Evolutionary conservation across 2,888 invertebrate species (phyloP).

Genomic region (Morinoia aosen): DNA sequence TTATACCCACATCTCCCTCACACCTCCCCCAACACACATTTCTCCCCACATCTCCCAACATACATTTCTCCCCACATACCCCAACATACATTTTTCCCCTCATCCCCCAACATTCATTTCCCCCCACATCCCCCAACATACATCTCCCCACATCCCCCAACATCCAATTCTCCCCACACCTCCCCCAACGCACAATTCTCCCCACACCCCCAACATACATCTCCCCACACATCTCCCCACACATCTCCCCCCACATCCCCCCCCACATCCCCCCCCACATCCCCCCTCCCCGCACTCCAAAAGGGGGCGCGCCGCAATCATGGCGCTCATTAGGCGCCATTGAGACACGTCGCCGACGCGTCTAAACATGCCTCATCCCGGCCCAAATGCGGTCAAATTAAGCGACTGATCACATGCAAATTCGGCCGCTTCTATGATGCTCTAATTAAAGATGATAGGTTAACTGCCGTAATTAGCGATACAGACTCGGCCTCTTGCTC

Average conservation of each 20-base stretch:
- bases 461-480: slow-evolving; percentile 7
- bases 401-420: slow-evolving; percentile 23
- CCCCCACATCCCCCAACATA: background rate
- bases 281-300: no score
- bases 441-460: slow-evolving; percentile 22
- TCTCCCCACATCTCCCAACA: background rate
- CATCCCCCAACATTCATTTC: background rate
- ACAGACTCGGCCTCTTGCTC: background rate
- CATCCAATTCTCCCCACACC: background rate
- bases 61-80: no score
- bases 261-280: background rate
- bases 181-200: background rate
- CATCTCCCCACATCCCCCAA: no score
- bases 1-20: background rate
- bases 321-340: background rate
- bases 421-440: background rate
- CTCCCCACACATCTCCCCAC: background rate
- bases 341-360: background rate
- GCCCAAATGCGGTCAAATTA: slow-evolving; percentile 35
- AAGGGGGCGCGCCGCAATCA: background rate
- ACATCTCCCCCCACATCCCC: background rate
- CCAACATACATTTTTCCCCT: no score
- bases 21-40: no score
- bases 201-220: no score
- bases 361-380: slow-evolving; percentile 20